phyloP scores from a whole-genome alignment of 2,113 vertebrate genomes.

The Ploceus nigricollis region DNA sequence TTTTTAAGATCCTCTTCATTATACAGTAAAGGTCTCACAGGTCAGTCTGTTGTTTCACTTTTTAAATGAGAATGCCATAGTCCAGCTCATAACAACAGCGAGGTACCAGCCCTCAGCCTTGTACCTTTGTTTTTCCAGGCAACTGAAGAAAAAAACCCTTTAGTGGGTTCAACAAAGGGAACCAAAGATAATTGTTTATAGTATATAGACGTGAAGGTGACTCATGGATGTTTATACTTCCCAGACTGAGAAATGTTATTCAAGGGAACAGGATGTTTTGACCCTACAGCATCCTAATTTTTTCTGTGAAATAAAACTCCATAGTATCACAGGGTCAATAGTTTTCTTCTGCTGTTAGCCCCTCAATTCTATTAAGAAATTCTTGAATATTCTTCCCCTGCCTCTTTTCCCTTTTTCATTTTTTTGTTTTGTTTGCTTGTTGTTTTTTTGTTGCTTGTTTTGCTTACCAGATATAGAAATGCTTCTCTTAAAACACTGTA shows the following conservation, averaged over 20 bases:
- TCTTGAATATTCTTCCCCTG: not conserved
- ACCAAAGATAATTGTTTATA: not conserved
- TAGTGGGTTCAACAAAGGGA: not conserved
- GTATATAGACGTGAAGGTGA: not conserved
- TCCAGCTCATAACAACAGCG: not conserved
- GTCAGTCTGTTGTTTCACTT: not conserved
- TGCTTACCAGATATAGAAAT: not conserved
- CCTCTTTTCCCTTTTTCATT: not conserved
- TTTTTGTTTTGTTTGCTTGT: not conserved
- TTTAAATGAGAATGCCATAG: not conserved
- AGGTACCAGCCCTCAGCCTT: not conserved
- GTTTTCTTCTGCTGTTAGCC: not conserved
- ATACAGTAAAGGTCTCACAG: not conserved
- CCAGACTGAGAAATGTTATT: not conserved
- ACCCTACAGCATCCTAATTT: not conserved
- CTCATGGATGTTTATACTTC: not conserved
- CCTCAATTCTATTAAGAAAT: not conserved
- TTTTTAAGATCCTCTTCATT: not conserved
- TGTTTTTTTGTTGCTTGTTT: not conserved
- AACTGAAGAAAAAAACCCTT: not conserved
- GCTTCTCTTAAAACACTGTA: not conserved
- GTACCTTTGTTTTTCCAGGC: not conserved
- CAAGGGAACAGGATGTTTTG: not conserved
- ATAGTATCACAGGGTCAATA: not conserved
- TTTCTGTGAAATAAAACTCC: not conserved